Evolutionary conservation across 2,888 invertebrate species (phyloP), one percentile per base, ranked within the genome.

Genomic region (Neuroscelio doddi): DNA sequence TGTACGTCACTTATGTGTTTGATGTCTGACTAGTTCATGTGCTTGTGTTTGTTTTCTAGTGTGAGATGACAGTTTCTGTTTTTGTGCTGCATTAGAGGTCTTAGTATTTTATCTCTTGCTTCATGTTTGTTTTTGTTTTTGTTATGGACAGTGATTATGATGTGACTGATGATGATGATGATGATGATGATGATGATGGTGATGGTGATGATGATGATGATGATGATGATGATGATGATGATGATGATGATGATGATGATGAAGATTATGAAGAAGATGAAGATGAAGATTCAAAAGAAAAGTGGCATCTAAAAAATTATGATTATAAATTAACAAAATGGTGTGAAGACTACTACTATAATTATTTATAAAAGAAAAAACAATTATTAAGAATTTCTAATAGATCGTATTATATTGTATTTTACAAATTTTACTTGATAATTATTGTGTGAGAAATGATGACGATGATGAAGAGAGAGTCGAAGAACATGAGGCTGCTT

Each of bases 391-490:
- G 78, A 81, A 83, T 81, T 80, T 82, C 81, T 78, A 72, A 80
- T 80, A 81, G 74, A 70, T 75, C 74, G 78, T 78, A 80, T 79
- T 78, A 80, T 79, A 83, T 83, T 83, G 83, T 83, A 83, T 83
- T 83, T 83, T 83, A 82, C 80, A 83, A 79, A 83, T 81, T 83
- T 83, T 82, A 82, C 80, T 82, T 80, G 77, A 79, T 80, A 80
- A 66, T 51, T 49, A 52, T 47, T 47, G 55, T 62, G 47, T 71
- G 72, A 75, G 76, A 73, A n/a, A 74, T 72, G 72, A 74, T 76
- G 77, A 78, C 75, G 71, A 69, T 68, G 72, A 62, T 49, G 51
- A 21, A 3, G 16, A 64, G 41, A 50, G 64, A 65, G 69, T 73
- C 64, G 68, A 68, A 71, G 71, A 71, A 63, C 71, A 71, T 52